phyloP scores from a whole-genome alignment of 2,797 vertebrate species.

The Tiaroga cobitis region DNA sequence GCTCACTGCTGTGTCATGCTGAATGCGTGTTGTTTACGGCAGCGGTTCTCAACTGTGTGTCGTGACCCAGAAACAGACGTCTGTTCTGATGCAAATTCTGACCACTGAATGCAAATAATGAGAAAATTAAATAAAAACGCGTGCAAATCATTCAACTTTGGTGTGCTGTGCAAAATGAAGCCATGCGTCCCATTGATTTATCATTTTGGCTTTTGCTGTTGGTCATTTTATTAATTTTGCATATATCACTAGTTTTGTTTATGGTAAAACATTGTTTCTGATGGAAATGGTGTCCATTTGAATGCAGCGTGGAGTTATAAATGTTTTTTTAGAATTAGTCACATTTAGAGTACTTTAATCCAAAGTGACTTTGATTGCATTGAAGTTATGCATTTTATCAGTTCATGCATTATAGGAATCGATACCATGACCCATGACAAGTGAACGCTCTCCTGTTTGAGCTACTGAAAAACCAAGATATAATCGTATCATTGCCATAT shows the following conservation, averaged over 20 bases:
- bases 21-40: slow-evolving; percentile 5
- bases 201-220: too few relatives aligned
- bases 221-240: background rate
- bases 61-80: background rate
- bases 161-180: background rate
- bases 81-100: background rate
- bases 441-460: background rate
- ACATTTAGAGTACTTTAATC: background rate
- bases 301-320: background rate
- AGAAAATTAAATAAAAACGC: background rate
- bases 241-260: background rate
- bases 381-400: background rate
- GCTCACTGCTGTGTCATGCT: slow-evolving; percentile 36
- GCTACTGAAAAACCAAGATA: background rate
- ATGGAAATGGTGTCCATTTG: background rate
- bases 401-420: background rate
- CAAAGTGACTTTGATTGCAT: background rate
- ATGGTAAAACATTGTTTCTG: background rate
- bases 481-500: background rate
- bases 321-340: background rate
- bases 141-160: background rate
- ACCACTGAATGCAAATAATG: background rate
- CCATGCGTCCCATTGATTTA: background rate
- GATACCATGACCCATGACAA: background rate
- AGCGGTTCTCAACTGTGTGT: background rate